Conservation (phyloP, 2,888 invertebrate species). For the Amblyjoppa proteus region DNA sequence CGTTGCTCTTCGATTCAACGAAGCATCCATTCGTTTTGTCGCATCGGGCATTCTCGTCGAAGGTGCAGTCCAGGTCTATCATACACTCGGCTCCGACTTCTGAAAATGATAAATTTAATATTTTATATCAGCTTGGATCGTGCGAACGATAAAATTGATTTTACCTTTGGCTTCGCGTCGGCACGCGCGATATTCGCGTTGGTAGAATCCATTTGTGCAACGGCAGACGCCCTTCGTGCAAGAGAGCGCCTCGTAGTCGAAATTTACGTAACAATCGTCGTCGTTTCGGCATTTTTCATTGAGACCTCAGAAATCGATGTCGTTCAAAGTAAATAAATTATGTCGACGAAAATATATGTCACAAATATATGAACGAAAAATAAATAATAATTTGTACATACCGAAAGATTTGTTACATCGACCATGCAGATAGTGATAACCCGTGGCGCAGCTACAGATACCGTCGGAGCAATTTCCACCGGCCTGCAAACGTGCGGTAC, state of each 20-base stretch:
- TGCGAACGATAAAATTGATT: background rate
- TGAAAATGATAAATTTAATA: background rate
- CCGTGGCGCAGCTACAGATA: conserved; percentile 73
- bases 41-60: conserved; percentile 70
- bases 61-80: conserved; percentile 75
- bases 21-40: conserved; percentile 47
- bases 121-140: background rate
- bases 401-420: conserved; percentile 75
- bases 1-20: background rate
- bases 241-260: conserved; percentile 75
- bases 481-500: conserved; percentile 72
- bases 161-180: conserved; percentile 74
- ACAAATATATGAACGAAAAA: conserved; percentile 5
- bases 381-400: conserved; percentile 70
- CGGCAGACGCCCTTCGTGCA: conserved; percentile 74
- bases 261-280: conserved; percentile 78
- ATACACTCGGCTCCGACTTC: conserved; percentile 68
- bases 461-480: conserved; percentile 74
- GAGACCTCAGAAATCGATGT: conserved; percentile 71
- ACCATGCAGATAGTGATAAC: conserved; percentile 79
- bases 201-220: conserved; percentile 79
- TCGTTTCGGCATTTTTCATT: conserved; percentile 72
- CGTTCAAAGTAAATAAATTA: background rate
- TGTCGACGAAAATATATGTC: conserved; percentile 3
- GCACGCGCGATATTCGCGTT: conserved; percentile 80